These are phyloP conservation scores for Steinernema carpocapsae DNA, from an alignment of 2,888 invertebrate species.

Conservation along the genomic window DNA sequence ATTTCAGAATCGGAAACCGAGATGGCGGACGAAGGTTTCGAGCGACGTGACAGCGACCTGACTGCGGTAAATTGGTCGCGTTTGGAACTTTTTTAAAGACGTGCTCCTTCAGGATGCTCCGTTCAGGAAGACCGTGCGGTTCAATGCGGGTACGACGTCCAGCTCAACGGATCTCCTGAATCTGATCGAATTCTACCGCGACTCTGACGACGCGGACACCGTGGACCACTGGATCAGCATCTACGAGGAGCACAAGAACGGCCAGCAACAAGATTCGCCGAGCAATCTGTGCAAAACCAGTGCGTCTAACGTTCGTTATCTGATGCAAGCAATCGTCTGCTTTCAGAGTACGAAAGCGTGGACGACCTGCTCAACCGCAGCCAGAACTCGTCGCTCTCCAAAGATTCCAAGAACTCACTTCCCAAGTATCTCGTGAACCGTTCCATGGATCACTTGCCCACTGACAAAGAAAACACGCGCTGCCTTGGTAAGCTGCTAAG, in stretches of 20 bases:
- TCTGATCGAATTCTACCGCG: slow-evolving; percentile 50
- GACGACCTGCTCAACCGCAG: slow-evolving; percentile 37
- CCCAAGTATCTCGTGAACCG: slow-evolving; percentile 40
- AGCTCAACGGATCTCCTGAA: slow-evolving; percentile 47
- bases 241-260: slow-evolving; percentile 45
- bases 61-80: not conserved
- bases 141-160: slow-evolving; percentile 50
- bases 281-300: not conserved
- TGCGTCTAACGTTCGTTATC: not conserved
- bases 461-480: slow-evolving; percentile 41
- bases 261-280: slow-evolving; percentile 8
- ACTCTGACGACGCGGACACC: slow-evolving; percentile 39
- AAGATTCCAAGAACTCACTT: slow-evolving; percentile 37
- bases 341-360: slow-evolving; percentile 31
- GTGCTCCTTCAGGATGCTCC: slow-evolving; percentile 1
- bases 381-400: slow-evolving; percentile 20
- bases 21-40: slow-evolving; percentile 34
- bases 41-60: slow-evolving; percentile 28
- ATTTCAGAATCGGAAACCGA: slow-evolving; percentile 24
- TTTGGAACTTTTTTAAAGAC: not conserved
- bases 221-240: slow-evolving; percentile 48
- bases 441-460: slow-evolving; percentile 46
- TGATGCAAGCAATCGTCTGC: not conserved
- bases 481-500: slow-evolving; percentile 39
- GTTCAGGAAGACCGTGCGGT: slow-evolving; percentile 40